Conservation (phyloP, 2,113 vertebrate species). For the Pelobates fuscus region DNA sequence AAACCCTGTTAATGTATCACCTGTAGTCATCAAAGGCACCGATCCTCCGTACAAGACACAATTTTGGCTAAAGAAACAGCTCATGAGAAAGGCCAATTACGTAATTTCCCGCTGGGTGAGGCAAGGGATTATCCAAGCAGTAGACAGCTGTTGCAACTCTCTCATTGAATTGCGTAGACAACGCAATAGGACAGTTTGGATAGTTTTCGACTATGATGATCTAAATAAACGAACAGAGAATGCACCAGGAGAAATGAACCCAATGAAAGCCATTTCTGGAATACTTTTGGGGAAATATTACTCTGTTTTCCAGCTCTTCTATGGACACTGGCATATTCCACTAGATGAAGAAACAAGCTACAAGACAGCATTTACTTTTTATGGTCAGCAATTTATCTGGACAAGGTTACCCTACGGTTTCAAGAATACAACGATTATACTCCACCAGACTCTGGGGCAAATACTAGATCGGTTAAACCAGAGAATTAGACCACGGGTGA, state of each 20-base stretch:
- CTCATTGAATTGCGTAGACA: not conserved
- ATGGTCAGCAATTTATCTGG: constrained; percentile 23
- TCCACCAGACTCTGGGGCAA: constrained; percentile 11
- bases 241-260: not conserved
- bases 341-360: constrained; percentile 28
- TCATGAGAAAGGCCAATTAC: not conserved
- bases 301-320: constrained; percentile 19
- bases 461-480: constrained; percentile 4
- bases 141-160: not conserved
- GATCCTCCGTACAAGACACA: not conserved
- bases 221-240: not conserved
- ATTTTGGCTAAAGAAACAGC: not conserved
- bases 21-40: not conserved
- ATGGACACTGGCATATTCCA: constrained; percentile 26
- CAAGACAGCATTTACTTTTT: constrained; percentile 33
- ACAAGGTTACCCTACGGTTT: constrained; percentile 3
- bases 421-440: not conserved
- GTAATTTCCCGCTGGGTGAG: constrained; percentile 17
- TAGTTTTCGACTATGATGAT: not conserved
- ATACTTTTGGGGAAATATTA: constrained; percentile 26
- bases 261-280: not conserved
- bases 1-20: not conserved
- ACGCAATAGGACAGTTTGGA: not conserved
- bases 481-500: not conserved
- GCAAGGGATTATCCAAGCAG: not conserved